Evolutionary conservation across 2,113 vertebrate species (phyloP).

Genomic region (Zosterops hypoxanthus): DNA sequence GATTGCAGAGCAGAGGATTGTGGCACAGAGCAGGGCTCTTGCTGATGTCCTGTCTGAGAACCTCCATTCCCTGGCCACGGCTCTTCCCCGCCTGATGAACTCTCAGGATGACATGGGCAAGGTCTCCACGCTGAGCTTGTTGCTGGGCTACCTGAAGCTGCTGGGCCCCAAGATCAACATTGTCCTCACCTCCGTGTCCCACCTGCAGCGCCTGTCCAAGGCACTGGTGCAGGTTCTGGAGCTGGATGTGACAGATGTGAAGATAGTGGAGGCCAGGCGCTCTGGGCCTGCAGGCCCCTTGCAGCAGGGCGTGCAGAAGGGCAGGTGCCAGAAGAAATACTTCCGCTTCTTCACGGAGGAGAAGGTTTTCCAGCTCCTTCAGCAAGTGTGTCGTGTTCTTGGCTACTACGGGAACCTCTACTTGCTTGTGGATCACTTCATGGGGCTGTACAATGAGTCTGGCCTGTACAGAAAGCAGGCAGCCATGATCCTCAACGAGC

Average conservation of each 20-base stretch:
- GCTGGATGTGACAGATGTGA: constrained; percentile 85
- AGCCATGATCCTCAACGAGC: constrained; percentile 88
- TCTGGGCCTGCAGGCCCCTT: neutral
- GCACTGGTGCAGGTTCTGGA: constrained; percentile 92
- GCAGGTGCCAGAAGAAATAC: constrained; percentile 70
- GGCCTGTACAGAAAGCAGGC: constrained; percentile 87
- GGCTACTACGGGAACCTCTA: constrained; percentile 90
- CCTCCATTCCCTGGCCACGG: constrained; percentile 85
- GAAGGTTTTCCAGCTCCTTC: constrained; percentile 79
- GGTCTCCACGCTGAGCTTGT: constrained; percentile 82
- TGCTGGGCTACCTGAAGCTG: constrained; percentile 90
- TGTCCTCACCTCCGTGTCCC: constrained; percentile 82
- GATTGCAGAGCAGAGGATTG: constrained; percentile 70
- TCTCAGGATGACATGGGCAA: constrained; percentile 88
- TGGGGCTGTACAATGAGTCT: constrained; percentile 86
- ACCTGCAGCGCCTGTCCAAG: constrained; percentile 89
- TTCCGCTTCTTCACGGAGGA: constrained; percentile 91
- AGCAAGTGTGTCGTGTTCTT: constrained; percentile 85
- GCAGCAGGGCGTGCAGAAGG: neutral
- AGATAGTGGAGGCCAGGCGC: constrained; percentile 84
- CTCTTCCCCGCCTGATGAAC: constrained; percentile 90
- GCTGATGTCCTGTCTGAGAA: constrained; percentile 87
- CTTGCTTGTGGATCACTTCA: constrained; percentile 89
- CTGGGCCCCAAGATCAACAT: constrained; percentile 82
- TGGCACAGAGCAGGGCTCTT: constrained; percentile 73